Percentiles rank a stretch among this genome's conserved stretches.
Conservation (phyloP, 2,888 invertebrate genomes). For the Rotaria magnacalcarata region DNA sequence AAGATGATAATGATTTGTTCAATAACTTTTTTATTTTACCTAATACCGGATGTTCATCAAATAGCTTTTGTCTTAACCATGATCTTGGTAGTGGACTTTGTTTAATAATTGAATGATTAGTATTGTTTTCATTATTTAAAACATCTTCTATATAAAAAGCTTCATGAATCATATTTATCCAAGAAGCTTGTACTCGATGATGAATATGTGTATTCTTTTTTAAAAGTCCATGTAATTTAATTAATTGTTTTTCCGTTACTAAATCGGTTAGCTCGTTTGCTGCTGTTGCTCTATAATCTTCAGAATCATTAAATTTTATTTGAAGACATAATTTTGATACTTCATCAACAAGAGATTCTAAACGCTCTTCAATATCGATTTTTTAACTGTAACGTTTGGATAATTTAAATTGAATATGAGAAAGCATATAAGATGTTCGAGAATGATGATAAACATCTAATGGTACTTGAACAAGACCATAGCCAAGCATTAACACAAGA, state of each 20-base stretch:
- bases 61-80: slow-evolving; percentile 49
- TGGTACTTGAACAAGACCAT: slow-evolving; percentile 87
- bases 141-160: slow-evolving; percentile 76
- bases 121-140: slow-evolving; percentile 68
- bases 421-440: slow-evolving; percentile 75
- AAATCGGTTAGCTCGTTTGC: slow-evolving; percentile 50
- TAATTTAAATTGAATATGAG: slow-evolving; percentile 83
- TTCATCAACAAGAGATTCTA: slow-evolving; percentile 89
- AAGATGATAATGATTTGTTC: too few species aligned
- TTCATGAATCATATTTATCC: slow-evolving; percentile 76
- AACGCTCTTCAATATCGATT: slow-evolving; percentile 90
- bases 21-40: slow-evolving; percentile 52
- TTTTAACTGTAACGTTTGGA: slow-evolving; percentile 89
- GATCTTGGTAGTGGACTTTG: slow-evolving; percentile 19
- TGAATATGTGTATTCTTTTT: slow-evolving; percentile 75
- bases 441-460: slow-evolving; percentile 84
- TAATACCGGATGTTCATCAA: slow-evolving; percentile 54
- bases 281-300: slow-evolving; percentile 52
- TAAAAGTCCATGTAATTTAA: slow-evolving; percentile 83
- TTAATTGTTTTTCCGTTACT: slow-evolving; percentile 72
- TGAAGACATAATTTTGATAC: slow-evolving; percentile 75
- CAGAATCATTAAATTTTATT: slow-evolving; percentile 64
- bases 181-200: slow-evolving; percentile 86
- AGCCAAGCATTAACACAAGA: slow-evolving; percentile 80
- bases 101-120: slow-evolving; percentile 47